Evolutionary conservation across 2,113 vertebrate genomes (phyloP).

Genomic region (Nothocercus nigrocapillus): DNA sequence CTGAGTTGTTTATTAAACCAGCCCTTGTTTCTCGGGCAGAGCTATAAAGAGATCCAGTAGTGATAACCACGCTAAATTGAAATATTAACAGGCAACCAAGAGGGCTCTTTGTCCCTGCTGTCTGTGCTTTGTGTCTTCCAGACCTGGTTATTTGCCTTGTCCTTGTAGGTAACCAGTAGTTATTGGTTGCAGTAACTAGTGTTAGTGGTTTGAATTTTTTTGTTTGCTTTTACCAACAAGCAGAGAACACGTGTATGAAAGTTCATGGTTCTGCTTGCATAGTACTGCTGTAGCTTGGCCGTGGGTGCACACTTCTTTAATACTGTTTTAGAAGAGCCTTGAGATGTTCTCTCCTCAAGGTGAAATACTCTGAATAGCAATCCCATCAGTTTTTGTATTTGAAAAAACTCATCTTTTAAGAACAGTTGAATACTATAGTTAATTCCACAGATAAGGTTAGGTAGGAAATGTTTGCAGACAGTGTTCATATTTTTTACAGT

Average conservation of each 20-base stretch:
- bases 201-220: neutral
- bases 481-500: neutral
- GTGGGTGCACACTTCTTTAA: neutral
- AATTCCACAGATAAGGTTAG: neutral
- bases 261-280: neutral
- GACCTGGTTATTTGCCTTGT: neutral
- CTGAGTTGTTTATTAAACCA: conserved; percentile 16
- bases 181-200: neutral
- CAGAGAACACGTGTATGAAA: neutral
- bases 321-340: neutral
- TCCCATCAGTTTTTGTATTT: neutral
- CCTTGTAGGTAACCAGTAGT: neutral
- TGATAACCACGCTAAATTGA: conserved; percentile 31
- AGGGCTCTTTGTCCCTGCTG: neutral
- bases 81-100: neutral
- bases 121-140: neutral
- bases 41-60: conserved; percentile 18
- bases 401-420: neutral
- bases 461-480: neutral
- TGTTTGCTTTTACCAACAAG: neutral
- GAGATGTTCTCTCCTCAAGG: neutral
- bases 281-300: neutral
- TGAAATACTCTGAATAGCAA: neutral
- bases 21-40: conserved; percentile 6
- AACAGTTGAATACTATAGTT: neutral